Base-by-base conservation (phyloP, 23 tunicate genomes). In the Phallusia fumigata region DNA sequence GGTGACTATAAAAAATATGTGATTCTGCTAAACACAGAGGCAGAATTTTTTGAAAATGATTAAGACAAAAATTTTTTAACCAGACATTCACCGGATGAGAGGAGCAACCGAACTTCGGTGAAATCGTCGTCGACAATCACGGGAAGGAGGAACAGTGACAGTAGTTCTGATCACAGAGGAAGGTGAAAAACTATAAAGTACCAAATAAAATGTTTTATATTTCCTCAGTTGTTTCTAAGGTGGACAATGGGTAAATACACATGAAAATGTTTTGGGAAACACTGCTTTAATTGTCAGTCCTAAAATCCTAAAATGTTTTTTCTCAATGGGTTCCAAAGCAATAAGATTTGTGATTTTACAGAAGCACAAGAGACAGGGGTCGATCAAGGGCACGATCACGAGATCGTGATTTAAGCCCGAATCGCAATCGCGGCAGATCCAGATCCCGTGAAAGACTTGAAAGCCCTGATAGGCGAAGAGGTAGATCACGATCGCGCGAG, bases 391-490 rank as follows among this genome's bases (percentile, higher is more conserved):
- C 85, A 19, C 32, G 81, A 40, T 86, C 89, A 32, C 35, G 86
- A 18, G 86, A 51, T 31, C 45, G 86, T 44, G 78, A 83, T 31
- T 45, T 83, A 30, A 83, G 86, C 40, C 86, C 86, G 2, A 6
- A 10, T n/a, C 84, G 83, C 0, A 52, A 77, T 32, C 65, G 83
- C 8, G 86, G 82, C n/a, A 85, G 89, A 24, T 85, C 89, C 34
- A 47, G 84, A 28, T 83, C 88, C 36, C 79, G 88, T 49, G 90
- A 90, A 32, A 32, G 90, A 49, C 26, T 80, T 0, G 32, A 31
- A 47, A 78, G 86, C 52, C 89, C 89, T 16, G 84, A 84, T 26
- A 76, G 78, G 22, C 35, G 86, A 32, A 79, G 78, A 73, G 82
- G 85, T 26, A 80, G 80, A 32, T 87, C 91, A 53, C 77, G 82